Evolutionary conservation across 1,140 invertebrate genomes (phyloP).

Genomic region (Drosophila navojoa): DNA sequence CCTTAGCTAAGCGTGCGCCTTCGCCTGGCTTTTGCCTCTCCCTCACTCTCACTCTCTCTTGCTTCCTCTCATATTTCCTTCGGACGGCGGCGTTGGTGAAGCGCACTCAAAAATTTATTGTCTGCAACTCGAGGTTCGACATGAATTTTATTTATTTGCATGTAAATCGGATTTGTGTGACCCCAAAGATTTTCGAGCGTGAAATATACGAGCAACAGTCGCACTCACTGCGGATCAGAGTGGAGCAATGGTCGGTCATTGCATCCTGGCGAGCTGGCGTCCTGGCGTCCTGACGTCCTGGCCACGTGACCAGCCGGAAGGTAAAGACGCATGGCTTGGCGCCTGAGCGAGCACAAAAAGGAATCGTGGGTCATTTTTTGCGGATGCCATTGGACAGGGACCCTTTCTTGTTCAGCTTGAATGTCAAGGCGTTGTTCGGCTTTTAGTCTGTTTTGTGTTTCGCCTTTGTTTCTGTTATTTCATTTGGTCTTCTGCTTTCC

Average conservation of each 20-base stretch:
- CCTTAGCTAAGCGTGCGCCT: conserved; percentile 12
- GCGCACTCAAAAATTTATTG: conserved; percentile 82
- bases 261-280: conserved; percentile 10
- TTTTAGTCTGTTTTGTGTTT: conserved; percentile 32
- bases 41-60: no score
- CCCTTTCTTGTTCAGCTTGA: conserved; percentile 15
- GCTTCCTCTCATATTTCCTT: conserved; percentile 19
- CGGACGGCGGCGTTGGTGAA: conserved; percentile 51
- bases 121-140: conserved; percentile 79
- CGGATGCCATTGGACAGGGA: background rate
- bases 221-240: conserved; percentile 29
- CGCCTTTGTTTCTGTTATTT: conserved; percentile 7
- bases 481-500: conserved; percentile 22
- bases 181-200: conserved; percentile 77
- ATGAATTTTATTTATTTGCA: conserved; percentile 83
- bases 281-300: conserved; percentile 1
- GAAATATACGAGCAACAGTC: conserved; percentile 74
- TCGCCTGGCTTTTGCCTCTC: background rate
- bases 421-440: conserved; percentile 28
- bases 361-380: conserved; percentile 33
- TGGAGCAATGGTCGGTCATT: conserved; percentile 18
- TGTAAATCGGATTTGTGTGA: conserved; percentile 81
- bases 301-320: conserved; percentile 35
- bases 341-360: conserved; percentile 54
- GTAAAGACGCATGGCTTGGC: conserved; percentile 50